Conservation (phyloP, 2,888 invertebrate species). For the Abrostola triplasia region DNA sequence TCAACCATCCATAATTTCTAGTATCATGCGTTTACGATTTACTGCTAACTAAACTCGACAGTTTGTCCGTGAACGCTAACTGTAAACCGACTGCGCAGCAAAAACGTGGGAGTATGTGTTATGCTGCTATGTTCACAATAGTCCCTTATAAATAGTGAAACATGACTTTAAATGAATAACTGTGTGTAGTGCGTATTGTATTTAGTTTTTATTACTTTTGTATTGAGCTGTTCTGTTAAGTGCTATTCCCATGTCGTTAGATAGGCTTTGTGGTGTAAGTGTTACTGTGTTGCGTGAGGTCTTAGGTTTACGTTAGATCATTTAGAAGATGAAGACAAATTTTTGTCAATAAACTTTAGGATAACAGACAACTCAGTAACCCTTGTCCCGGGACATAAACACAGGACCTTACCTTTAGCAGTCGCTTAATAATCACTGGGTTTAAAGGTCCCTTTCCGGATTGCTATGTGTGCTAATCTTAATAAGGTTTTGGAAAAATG, state of each 20-base stretch:
- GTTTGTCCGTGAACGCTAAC: constrained; percentile 34
- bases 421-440: too few species aligned
- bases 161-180: constrained; percentile 19
- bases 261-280: neutral
- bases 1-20: neutral
- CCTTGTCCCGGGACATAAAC: too few species aligned
- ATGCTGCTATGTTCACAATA: constrained; percentile 26
- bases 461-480: too few species aligned
- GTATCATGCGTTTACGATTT: neutral
- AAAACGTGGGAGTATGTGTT: constrained; percentile 41
- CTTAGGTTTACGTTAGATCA: neutral
- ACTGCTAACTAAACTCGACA: constrained; percentile 35
- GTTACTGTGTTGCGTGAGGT: neutral
- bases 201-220: constrained; percentile 3
- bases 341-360: neutral
- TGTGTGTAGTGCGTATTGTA: constrained; percentile 21
- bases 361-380: too few species aligned
- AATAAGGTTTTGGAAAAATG: too few species aligned
- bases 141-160: constrained; percentile 18
- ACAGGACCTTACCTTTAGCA: too few species aligned
- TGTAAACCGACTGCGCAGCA: constrained; percentile 27
- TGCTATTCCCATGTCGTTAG: neutral
- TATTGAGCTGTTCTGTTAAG: neutral
- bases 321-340: neutral
- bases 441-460: too few species aligned